These are phyloP conservation scores for Laticauda colubrina DNA, from an alignment of 2,113 vertebrate genomes.

Conservation along the genomic window DNA sequence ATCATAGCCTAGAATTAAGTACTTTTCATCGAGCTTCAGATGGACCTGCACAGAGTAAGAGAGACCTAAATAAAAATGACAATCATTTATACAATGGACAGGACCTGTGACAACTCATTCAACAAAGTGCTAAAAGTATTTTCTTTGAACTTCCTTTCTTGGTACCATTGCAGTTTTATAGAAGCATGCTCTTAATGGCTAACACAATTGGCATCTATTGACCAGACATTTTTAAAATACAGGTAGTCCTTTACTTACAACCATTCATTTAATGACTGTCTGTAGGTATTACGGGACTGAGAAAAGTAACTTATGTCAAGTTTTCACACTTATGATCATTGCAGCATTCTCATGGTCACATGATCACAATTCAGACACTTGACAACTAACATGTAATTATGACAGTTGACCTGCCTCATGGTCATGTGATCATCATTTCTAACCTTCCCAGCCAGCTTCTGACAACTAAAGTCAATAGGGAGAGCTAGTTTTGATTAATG, in stretches of 20 bases:
- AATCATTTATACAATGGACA: not conserved
- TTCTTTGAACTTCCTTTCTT: not conserved
- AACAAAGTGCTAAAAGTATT: not conserved
- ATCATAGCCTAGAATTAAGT: conserved; percentile 11
- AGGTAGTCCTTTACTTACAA: not conserved
- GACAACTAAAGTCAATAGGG: not conserved
- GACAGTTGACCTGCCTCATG: not conserved
- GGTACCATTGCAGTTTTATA: not conserved
- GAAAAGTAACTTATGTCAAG: not conserved
- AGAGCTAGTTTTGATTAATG: not conserved
- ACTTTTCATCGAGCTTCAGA: conserved; percentile 29
- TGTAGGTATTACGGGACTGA: not conserved
- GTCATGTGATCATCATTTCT: not conserved
- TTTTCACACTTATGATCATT: not conserved
- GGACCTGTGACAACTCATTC: not conserved
- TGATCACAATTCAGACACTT: not conserved
- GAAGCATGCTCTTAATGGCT: not conserved
- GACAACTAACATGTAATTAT: not conserved
- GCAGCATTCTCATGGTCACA: not conserved
- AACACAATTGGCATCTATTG: not conserved
- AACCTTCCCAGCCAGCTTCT: not conserved
- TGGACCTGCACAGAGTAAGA: conserved; percentile 13
- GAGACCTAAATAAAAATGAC: not conserved
- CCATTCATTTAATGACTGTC: not conserved
- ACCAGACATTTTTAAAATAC: not conserved